phyloP scores from a whole-genome alignment of 2,888 invertebrate genomes.

The Campoplex capitator region DNA sequence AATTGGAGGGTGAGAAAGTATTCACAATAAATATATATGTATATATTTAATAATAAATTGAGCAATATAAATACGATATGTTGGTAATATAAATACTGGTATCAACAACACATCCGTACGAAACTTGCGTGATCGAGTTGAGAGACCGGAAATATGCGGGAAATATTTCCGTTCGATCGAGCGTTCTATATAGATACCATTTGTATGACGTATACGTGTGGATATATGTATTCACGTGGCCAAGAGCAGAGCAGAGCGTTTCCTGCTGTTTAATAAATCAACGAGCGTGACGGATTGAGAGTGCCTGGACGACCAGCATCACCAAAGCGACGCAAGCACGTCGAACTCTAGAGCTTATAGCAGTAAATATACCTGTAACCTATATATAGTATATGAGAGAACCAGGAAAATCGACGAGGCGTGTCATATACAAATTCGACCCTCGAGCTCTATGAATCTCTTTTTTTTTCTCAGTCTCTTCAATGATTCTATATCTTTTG shows the following conservation, averaged over 20 bases:
- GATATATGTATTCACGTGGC: constrained; percentile 25
- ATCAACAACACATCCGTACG: not conserved
- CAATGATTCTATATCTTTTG: not conserved
- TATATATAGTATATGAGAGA: constrained; percentile 19
- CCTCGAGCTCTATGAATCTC: constrained; percentile 2
- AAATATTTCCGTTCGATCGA: constrained; percentile 55
- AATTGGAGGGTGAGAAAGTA: no score
- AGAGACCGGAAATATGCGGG: constrained; percentile 35
- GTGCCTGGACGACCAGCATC: constrained; percentile 38
- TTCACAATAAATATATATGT: no score
- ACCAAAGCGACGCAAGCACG: constrained; percentile 32
- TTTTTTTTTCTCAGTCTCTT: not conserved
- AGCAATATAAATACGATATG: not conserved
- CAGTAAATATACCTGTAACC: constrained; percentile 34
- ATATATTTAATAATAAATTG: not conserved
- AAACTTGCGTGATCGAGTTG: constrained; percentile 31
- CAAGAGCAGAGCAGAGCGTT: constrained; percentile 37
- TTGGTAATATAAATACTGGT: not conserved
- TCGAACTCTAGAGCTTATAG: constrained; percentile 38
- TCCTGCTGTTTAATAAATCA: constrained; percentile 68
- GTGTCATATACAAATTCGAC: constrained; percentile 30
- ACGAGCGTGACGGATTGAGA: constrained; percentile 65
- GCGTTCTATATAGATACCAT: not conserved
- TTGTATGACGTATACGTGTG: constrained; percentile 20
- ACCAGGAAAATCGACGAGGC: constrained; percentile 43